Evolutionary conservation across 2,797 vertebrate species (phyloP).

Genomic region (Diplodus puntazzo): DNA sequence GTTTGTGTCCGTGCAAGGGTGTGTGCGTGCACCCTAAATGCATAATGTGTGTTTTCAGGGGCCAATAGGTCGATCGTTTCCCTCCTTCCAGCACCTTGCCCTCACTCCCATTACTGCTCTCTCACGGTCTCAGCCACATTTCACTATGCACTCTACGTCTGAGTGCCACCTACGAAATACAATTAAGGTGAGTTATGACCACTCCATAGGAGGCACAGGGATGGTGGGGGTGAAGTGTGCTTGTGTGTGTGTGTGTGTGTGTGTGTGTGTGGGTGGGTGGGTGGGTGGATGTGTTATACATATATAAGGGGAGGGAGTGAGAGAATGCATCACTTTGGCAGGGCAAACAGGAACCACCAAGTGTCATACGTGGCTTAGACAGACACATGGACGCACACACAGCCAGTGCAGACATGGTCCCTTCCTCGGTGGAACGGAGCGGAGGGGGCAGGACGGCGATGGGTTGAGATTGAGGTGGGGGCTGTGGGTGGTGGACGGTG

Average conservation of each 20-base stretch:
- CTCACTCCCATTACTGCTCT: constrained; percentile 67
- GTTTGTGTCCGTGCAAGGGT: constrained; percentile 2
- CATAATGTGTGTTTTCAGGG: constrained; percentile 65
- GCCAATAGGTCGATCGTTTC: constrained; percentile 55
- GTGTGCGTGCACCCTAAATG: constrained; percentile 44
- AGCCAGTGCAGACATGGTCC: constrained; percentile 35
- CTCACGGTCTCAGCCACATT: constrained; percentile 57
- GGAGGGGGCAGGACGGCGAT: constrained; percentile 44
- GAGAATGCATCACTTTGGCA: constrained; percentile 54
- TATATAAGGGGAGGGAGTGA: constrained; percentile 26
- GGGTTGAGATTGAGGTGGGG: constrained; percentile 53
- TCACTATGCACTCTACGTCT: constrained; percentile 74
- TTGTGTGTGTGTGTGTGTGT: constrained; percentile 25
- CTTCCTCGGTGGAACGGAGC: constrained; percentile 31
- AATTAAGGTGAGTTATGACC: constrained; percentile 89
- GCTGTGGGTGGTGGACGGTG: constrained; percentile 72
- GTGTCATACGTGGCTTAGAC: constrained; percentile 26
- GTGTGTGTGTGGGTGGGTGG: constrained; percentile 25
- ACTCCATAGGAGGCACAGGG: constrained; percentile 63
- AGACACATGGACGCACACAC: constrained; percentile 4
- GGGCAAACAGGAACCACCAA: constrained; percentile 30
- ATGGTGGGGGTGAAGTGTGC: constrained; percentile 38
- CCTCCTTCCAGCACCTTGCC: constrained; percentile 59
- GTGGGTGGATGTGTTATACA: constrained; percentile 56
- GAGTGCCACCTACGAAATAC: constrained; percentile 86